Evolutionary conservation across 2,888 invertebrate genomes (phyloP), one percentile per base, ranked within the genome.

Genomic region (Laspeyria flexula): DNA sequence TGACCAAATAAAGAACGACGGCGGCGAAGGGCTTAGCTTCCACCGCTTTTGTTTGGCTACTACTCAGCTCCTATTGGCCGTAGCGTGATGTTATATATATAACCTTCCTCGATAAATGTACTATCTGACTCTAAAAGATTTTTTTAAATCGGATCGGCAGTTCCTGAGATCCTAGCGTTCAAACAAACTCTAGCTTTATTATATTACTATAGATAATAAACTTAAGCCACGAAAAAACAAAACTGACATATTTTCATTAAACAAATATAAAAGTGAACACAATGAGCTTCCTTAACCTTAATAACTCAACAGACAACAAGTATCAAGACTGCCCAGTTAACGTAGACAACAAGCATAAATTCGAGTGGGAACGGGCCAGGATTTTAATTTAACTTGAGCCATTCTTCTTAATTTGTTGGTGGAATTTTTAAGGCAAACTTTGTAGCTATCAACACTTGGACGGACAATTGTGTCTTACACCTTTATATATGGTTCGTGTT

Each of bases 361-460:
- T 83, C 75, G 57, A 62, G 71, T 71, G 54, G 49, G 61, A 65
- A 65, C 64, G 71, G 64, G 69, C 77, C 77, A 83, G 87, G 86
- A 84, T 89, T 90, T 90, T 90, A 90, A 90, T 90, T 90, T 90
- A 90, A 90, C 83, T 90, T 90, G 45, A 67, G 65, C 84, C 87
- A 88, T 90, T 88, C 77, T 85, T 90, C 88, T 90, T 90, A 88
- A 91, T 91, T 90, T 90, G 88, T 85, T 78, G 81, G 64, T 80
- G 62, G 77, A 83, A 78, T 74, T 73, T 70, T 73, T 61, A 55
- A 64, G 42, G 40, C 37, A 50, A 73, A 67, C 60, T 66, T 65
- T 49, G 46, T 57, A 47, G 50, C 55, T 35, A 45, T 33, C 59
- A 53, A 49, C 42, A 42, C 37, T 29, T 13, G 40, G 54, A 55